Conservation (phyloP, 2,888 invertebrate species). For the Argynnis bischoffii region DNA sequence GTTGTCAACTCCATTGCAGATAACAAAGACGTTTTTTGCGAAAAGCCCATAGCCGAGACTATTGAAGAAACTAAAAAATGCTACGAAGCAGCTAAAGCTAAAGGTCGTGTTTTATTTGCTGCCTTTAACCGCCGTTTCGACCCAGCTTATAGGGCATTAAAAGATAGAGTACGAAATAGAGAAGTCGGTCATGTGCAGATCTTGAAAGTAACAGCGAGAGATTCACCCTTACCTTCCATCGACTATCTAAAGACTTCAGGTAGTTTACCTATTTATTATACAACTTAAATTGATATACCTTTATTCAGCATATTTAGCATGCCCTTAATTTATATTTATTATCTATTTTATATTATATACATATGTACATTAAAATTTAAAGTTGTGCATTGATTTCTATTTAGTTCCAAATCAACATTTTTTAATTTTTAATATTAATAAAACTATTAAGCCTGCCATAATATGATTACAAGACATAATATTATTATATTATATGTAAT, state of each 20-base stretch:
- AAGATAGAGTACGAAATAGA: conserved; percentile 76
- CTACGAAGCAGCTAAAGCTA: conserved; percentile 81
- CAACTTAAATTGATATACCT: too few relatives aligned
- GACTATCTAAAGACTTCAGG: conserved; percentile 84
- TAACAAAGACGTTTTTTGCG: conserved; percentile 86
- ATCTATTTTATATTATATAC: too few relatives aligned
- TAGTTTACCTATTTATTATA: conserved; percentile 44
- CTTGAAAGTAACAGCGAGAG: conserved; percentile 84
- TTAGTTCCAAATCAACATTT: too few relatives aligned
- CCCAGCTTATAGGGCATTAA: conserved; percentile 79
- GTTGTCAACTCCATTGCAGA: conserved; percentile 76
- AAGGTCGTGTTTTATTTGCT: conserved; percentile 80
- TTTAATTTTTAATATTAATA: too few relatives aligned
- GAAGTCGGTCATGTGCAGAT: conserved; percentile 84
- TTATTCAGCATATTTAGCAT: too few relatives aligned
- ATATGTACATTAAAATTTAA: too few relatives aligned
- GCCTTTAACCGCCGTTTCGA: conserved; percentile 88
- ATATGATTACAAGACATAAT: too few relatives aligned
- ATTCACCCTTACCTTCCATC: conserved; percentile 84
- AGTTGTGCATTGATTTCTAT: too few relatives aligned
- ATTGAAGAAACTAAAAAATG: conserved; percentile 78
- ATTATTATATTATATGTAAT: too few relatives aligned
- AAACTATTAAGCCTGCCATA: too few relatives aligned
- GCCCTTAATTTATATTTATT: too few relatives aligned
- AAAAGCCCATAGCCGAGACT: conserved; percentile 85